Evolutionary conservation across 2,113 vertebrate species (phyloP).

Genomic region (Psettodes erumei): DNA sequence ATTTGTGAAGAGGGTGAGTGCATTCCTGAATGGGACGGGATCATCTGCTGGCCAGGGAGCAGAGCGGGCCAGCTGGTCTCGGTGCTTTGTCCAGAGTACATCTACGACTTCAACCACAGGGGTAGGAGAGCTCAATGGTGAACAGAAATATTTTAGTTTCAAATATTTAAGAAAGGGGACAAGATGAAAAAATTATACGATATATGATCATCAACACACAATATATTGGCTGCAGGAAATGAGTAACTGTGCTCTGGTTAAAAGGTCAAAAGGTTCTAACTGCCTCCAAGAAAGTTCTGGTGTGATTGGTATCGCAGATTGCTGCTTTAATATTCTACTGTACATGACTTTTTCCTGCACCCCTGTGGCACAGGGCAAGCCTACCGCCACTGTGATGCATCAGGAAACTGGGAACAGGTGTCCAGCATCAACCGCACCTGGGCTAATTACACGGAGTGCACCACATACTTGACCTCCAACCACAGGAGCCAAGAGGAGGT

Average conservation of each 20-base stretch:
- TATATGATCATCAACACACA: not conserved
- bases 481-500: conserved; percentile 86
- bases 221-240: too few species aligned
- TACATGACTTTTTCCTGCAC: fast-evolving
- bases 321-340: not conserved
- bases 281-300: too few species aligned
- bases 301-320: not conserved
- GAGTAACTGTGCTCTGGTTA: too few species aligned
- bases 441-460: conserved; percentile 94
- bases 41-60: conserved; percentile 91
- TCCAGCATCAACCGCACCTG: conserved; percentile 89
- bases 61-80: conserved; percentile 83
- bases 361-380: conserved; percentile 81
- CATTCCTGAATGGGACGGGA: conserved; percentile 90
- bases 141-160: too few species aligned
- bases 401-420: conserved; percentile 87
- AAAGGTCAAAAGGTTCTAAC: too few species aligned
- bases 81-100: conserved; percentile 87
- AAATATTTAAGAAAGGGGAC: not conserved
- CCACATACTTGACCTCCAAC: conserved; percentile 83
- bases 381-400: conserved; percentile 86
- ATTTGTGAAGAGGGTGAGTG: conserved; percentile 83
- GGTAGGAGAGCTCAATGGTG: conserved; percentile 71
- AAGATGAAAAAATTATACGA: not conserved
- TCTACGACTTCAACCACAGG: conserved; percentile 93